Base-by-base conservation (phyloP, 2,797 vertebrate genomes). In the Melanotaenia parkinsoni region DNA sequence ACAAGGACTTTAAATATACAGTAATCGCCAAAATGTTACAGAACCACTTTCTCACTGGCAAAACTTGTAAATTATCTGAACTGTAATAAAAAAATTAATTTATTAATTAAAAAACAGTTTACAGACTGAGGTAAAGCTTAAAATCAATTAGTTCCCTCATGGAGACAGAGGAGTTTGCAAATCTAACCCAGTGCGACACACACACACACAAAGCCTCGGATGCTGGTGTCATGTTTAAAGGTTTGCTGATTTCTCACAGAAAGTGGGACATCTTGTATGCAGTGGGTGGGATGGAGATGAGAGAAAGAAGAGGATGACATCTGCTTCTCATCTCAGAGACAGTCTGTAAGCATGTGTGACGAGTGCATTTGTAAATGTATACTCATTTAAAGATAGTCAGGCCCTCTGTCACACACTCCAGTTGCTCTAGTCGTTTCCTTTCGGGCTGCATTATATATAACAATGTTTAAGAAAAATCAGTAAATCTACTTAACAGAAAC, bases 401-500 rank as follows among this genome's bases (percentile, higher is more conserved):
- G 72, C 45, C 20, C 45, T 79, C 63, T 1, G 8, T 51, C 32
- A 70, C 67, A 74, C 77, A 64, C 71, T 71, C 28, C 13, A n/a
- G 57, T 69, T 69, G 53, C 69, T 71, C 72, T 59, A 69, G 2
- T 82, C 22, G 1, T 59, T 53, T 85, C 32, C 53, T 59, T 66
- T 40, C 22, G 63, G 83, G 59, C 20, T 45, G 63, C 54, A 47
- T 86, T 87, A 64, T 81, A 61, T 70, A 63, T 85, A 40, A 70
- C 61, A 54, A 47, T 63, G 76, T 82, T 78, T 73, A 81, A 85
- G 67, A 77, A 88, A 88, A 93, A 92, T 90, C 88, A 88, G 88
- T 92, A 87, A 74, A 83, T 86, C 72, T 82, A 67, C 76, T 75
- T 69, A 20, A 74, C 69, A 82, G 82, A 82, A 84, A 83, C 83